Conservation (phyloP, 2,888 invertebrate genomes). For the Caenorhabditis sp. region DNA sequence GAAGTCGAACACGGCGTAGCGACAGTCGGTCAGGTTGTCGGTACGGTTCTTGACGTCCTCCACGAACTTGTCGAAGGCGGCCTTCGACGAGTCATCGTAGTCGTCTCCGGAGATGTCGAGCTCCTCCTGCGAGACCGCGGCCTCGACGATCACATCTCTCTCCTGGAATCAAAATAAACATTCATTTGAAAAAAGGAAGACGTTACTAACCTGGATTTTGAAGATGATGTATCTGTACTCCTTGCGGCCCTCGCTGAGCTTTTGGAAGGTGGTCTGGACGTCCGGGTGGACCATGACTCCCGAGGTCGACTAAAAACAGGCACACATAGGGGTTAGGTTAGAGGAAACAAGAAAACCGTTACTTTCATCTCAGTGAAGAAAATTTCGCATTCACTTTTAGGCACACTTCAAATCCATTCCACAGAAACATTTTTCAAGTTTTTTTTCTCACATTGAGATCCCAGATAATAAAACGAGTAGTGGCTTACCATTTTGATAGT, state of each 20-base stretch:
- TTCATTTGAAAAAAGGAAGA: not conserved
- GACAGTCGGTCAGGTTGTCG: slow-evolving; percentile 88
- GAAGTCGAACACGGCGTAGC: slow-evolving; percentile 96
- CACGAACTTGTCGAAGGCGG: slow-evolving; percentile 94
- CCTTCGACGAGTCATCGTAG: slow-evolving; percentile 78
- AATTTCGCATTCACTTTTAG: not conserved
- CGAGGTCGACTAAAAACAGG: slow-evolving; percentile 72
- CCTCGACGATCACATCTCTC: slow-evolving; percentile 78
- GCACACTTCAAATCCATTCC: slow-evolving; percentile 33
- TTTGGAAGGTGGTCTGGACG: slow-evolving; percentile 78
- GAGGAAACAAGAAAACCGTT: slow-evolving; percentile 19
- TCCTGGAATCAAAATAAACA: slow-evolving; percentile 66
- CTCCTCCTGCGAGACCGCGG: slow-evolving; percentile 76
- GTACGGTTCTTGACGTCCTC: slow-evolving; percentile 88
- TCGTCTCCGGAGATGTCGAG: slow-evolving; percentile 71
- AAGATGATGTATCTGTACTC: slow-evolving; percentile 79
- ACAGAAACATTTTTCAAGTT: slow-evolving; percentile 10
- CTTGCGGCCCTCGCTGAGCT: slow-evolving; percentile 78
- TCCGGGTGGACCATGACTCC: slow-evolving; percentile 79
- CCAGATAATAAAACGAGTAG: slow-evolving; percentile 9
- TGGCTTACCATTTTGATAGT: slow-evolving; percentile 44
- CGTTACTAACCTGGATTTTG: slow-evolving; percentile 75
- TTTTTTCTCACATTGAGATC: not conserved
- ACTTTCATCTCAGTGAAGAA: slow-evolving; percentile 10
- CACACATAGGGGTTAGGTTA: slow-evolving; percentile 50